These are phyloP conservation scores for Herpetotheres cachinnans DNA, from an alignment of 2,113 vertebrate species.

Conservation along the genomic window DNA sequence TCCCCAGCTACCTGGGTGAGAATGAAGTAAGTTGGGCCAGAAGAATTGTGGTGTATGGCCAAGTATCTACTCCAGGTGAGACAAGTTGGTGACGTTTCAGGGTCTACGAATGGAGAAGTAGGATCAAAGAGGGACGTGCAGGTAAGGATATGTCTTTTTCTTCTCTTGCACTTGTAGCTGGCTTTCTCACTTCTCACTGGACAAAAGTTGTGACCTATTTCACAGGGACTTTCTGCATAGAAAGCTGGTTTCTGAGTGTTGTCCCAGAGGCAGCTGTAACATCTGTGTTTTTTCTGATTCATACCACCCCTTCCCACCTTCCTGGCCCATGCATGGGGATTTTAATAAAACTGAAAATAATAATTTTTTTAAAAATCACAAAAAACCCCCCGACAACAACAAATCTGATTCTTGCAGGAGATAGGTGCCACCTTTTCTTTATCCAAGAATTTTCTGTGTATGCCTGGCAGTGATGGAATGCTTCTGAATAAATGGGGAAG, in stretches of 20 bases:
- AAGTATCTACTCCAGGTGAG: neutral
- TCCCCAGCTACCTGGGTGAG: neutral
- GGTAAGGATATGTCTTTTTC: neutral
- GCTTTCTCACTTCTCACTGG: neutral
- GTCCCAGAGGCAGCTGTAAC: neutral
- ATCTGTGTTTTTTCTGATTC: neutral
- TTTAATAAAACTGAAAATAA: neutral
- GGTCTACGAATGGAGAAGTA: neutral
- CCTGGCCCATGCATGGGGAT: neutral
- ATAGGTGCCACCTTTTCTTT: neutral
- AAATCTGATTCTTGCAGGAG: neutral
- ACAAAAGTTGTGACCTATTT: neutral
- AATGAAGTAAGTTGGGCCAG: neutral
- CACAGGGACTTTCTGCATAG: neutral
- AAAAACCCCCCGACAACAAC: neutral
- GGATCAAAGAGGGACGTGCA: neutral
- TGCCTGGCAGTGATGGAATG: neutral
- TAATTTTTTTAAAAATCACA: neutral
- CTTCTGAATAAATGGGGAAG: neutral
- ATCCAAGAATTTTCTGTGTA: neutral
- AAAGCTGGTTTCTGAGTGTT: neutral
- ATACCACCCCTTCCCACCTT: neutral
- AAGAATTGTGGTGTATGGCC: neutral
- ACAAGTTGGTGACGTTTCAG: neutral
- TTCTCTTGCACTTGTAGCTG: neutral